Conservation (phyloP, 1,140 invertebrate genomes). For the Monomorium pharaonis region DNA sequence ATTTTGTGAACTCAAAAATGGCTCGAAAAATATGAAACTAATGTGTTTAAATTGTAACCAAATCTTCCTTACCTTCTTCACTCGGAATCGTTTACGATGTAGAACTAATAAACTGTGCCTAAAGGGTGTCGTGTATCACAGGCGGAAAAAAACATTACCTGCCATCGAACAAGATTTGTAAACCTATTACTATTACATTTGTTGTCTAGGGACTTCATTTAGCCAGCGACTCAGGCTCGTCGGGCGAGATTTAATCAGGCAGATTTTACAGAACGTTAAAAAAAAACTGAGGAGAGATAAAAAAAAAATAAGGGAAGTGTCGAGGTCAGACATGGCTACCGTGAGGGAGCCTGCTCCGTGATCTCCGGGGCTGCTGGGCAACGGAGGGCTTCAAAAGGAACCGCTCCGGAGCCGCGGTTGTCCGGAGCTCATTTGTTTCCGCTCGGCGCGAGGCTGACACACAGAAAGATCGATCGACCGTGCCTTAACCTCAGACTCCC, state of each 20-base stretch:
- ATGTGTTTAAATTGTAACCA: too few relatives aligned
- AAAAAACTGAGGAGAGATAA: conserved; percentile 30
- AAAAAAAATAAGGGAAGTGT: conserved; percentile 67
- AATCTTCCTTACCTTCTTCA: too few relatives aligned
- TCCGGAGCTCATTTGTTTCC: conserved; percentile 81
- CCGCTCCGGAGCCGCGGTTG: conserved; percentile 75
- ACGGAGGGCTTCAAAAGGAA: conserved; percentile 78
- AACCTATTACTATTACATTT: conserved; percentile 67
- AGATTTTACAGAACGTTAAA: conserved; percentile 48
- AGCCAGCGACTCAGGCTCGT: background rate
- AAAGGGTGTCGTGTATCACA: background rate
- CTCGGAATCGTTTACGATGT: too few relatives aligned
- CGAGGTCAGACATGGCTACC: conserved; percentile 76
- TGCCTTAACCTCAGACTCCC: conserved; percentile 75
- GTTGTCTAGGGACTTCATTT: conserved; percentile 80
- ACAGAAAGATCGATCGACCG: conserved; percentile 72
- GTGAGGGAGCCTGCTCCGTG: conserved; percentile 78
- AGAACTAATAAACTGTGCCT: background rate
- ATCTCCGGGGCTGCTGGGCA: conserved; percentile 75
- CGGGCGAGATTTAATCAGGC: conserved; percentile 4
- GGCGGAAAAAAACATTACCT: conserved; percentile 68
- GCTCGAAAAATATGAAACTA: background rate
- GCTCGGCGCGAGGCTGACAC: conserved; percentile 64
- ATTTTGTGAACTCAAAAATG: background rate
- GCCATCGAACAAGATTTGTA: conserved; percentile 77